phyloP scores from a whole-genome alignment of 2,888 invertebrate species.

The Microctonus hyperodae region DNA sequence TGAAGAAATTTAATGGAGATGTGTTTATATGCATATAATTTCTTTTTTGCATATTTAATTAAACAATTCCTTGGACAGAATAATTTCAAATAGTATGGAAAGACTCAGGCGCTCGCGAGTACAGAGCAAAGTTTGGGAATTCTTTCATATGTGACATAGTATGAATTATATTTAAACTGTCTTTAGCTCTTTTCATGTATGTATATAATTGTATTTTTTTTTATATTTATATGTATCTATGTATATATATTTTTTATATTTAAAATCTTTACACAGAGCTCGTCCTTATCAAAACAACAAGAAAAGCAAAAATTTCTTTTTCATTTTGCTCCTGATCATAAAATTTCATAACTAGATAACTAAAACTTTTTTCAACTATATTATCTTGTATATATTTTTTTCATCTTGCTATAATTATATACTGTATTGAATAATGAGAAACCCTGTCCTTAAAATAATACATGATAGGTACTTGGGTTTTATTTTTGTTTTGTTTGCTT shows the following conservation, averaged over 20 bases:
- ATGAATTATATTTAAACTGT: not conserved
- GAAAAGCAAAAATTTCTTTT: not conserved
- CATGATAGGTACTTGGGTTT: not conserved
- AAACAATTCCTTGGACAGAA: not conserved
- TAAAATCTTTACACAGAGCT: not conserved
- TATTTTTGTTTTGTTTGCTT: not conserved
- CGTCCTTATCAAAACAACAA: constrained; percentile 1
- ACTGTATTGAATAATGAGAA: not conserved
- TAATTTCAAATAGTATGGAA: not conserved
- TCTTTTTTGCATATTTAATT: not conserved
- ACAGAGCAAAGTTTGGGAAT: not conserved
- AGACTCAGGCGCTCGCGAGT: not conserved
- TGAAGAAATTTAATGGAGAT: not conserved
- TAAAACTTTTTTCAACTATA: not conserved
- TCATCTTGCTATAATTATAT: not conserved
- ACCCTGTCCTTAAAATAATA: not conserved
- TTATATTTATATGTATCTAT: not conserved
- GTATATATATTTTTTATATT: constrained; percentile 4
- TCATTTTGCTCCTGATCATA: not conserved
- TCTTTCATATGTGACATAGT: not conserved
- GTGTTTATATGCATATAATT: not conserved
- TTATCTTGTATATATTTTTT: not conserved
- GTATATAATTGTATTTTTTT: too few species aligned
- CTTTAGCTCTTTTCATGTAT: not conserved
- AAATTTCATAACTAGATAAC: constrained; percentile 13